Evolutionary conservation across 2,888 invertebrate genomes (phyloP), one percentile per base, ranked within the genome.

Genomic region (Marasmarcha lunaedactyla): DNA sequence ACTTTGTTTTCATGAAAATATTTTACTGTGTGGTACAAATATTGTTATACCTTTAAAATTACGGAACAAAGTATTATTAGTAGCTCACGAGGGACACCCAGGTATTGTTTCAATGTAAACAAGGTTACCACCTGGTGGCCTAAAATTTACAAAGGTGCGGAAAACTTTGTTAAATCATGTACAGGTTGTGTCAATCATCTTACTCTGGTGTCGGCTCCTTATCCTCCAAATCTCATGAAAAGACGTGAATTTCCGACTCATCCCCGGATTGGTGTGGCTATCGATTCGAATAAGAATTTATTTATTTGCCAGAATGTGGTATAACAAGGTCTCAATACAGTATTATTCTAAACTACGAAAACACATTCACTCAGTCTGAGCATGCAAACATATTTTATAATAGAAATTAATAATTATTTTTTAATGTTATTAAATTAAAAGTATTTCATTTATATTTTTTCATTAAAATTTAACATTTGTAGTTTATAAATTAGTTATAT

Each of bases 1-100:
- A 25, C 42, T 43, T 1, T 46, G 46, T 15, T 38, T 42, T 13
- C 15, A 42, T 14, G 36, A 36, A 9, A 9, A 34, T n/a, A 26
- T 46, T 1, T 10, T 43, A n/a, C 34, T 45, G 4, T 2, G 45
- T 7, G 41, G 41, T n/a, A 35, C 27, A 9, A 39, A 37, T 33
- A 39, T 45, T 2, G 41, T 41, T 0, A 41, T 45, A 1, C 42
- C 45, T 2, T 2, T 15, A 1, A 37, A 14, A 4, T 13, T 42
- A 15, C 33, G 46, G 11, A 13, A 42, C 26, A 15, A 40, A 35
- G 45, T 46, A 1, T 35, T 55, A 35, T 43, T 36, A 2, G 44
- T 48, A 11, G 44, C 46, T 7, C 46, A 46, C 15, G 42, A 45
- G 25, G 44, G 42, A 5, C 46, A 46, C 26, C 44, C 40, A 7